Evolutionary conservation across 1,140 invertebrate species (phyloP).

Genomic region (Drosophila tristis): DNA sequence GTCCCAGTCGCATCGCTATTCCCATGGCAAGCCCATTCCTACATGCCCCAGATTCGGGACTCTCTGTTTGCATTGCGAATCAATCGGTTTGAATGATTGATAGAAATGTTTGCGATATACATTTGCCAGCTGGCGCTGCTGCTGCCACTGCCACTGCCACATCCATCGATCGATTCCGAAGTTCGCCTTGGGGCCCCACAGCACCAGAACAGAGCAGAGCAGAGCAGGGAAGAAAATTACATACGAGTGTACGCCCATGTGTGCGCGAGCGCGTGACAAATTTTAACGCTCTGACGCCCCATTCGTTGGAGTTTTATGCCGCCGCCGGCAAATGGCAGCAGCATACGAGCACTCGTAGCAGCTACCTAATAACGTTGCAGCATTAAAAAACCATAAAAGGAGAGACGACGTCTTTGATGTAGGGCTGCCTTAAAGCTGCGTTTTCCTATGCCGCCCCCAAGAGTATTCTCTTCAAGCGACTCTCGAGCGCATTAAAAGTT

Average conservation of each 20-base stretch:
- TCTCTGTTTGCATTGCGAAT: constrained; percentile 74
- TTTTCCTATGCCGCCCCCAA: not conserved
- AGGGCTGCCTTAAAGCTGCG: constrained; percentile 18
- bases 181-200: constrained; percentile 11
- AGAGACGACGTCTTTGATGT: constrained; percentile 1
- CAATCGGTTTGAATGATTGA: constrained; percentile 81
- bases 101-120: constrained; percentile 79
- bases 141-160: not conserved
- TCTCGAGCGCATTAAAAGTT: constrained; percentile 33
- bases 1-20: not conserved
- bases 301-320: constrained; percentile 50
- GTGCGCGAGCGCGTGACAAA: constrained; percentile 67
- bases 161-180: constrained; percentile 59
- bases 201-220: constrained; percentile 7
- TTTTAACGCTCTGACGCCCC: constrained; percentile 75
- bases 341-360: constrained; percentile 14
- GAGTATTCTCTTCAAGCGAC: not conserved
- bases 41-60: constrained; percentile 7
- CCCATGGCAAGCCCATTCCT: not conserved
- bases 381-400: constrained; percentile 59
- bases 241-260: constrained; percentile 55
- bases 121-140: constrained; percentile 60
- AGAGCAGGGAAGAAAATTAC: constrained; percentile 47
- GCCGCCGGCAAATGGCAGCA: constrained; percentile 35
- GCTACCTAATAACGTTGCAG: constrained; percentile 64